Conservation (phyloP, 2,797 vertebrate species). For the Sphenodon punctatus region DNA sequence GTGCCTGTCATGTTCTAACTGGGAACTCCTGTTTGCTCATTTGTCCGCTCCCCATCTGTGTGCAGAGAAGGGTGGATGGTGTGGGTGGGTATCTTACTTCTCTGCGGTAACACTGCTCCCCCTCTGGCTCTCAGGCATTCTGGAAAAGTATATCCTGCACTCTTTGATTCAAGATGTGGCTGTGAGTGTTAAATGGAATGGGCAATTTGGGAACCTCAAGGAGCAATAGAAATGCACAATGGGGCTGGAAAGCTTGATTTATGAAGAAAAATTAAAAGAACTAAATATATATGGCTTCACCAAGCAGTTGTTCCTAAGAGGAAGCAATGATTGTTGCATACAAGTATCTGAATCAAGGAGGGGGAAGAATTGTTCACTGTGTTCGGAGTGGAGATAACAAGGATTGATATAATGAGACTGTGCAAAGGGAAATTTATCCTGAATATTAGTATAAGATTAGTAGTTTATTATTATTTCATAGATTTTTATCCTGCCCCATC, state of each 20-base stretch:
- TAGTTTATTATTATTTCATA: slow-evolving; percentile 49
- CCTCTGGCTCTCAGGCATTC: background rate
- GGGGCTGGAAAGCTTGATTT: background rate
- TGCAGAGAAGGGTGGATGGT: fast-evolving
- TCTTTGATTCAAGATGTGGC: fast-evolving
- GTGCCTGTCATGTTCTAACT: background rate
- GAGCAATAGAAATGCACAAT: background rate
- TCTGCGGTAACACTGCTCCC: background rate
- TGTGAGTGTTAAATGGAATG: background rate
- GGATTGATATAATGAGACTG: background rate
- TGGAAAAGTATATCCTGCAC: too few species aligned
- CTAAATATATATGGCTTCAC: background rate
- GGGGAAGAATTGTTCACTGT: background rate
- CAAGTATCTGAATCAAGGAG: background rate
- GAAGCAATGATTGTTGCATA: fast-evolving
- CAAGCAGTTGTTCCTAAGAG: background rate
- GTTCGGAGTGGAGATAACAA: background rate
- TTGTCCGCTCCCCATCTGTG: background rate
- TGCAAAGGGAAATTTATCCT: slow-evolving; percentile 9
- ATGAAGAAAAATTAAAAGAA: slow-evolving; percentile 32
- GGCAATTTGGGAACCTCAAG: background rate
- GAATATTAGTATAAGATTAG: slow-evolving; percentile 11
- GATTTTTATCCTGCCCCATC: too few species aligned
- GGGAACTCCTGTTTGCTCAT: background rate
- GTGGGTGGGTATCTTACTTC: background rate